Evolutionary conservation across 2,888 invertebrate species (phyloP).

Genomic region (Macrophya alboannulata): DNA sequence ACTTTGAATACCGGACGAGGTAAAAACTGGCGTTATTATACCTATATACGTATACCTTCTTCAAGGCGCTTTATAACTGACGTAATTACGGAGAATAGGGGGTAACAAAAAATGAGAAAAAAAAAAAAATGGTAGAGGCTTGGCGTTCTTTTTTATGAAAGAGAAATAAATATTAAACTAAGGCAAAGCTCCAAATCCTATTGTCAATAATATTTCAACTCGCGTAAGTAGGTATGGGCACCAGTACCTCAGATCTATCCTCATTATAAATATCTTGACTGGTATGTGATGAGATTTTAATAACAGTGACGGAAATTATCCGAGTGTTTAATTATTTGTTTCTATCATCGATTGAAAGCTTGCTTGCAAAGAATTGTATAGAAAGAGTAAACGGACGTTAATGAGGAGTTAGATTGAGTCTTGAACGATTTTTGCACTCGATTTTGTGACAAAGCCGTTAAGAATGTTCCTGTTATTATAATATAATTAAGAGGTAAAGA

Average conservation of each 20-base stretch:
- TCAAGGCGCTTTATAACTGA: conserved; percentile 13
- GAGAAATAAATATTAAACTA: not conserved
- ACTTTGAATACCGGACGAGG: conserved; percentile 29
- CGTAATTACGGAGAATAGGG: conserved; percentile 30
- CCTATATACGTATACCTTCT: conserved; percentile 15
- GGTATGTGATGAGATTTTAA: not conserved
- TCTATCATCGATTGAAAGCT: not conserved
- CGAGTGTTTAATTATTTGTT: not conserved
- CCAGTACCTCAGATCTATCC: no score
- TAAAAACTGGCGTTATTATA: not conserved
- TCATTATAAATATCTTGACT: no score
- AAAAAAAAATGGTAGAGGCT: not conserved
- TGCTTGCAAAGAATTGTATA: not conserved
- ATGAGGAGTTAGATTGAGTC: not conserved
- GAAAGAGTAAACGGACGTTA: not conserved
- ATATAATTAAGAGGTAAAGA: not conserved
- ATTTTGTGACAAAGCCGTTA: not conserved
- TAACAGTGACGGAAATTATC: not conserved
- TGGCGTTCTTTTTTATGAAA: not conserved
- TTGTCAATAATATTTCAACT: not conserved
- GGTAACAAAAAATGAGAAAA: not conserved
- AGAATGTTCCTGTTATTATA: not conserved
- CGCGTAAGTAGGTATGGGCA: no score
- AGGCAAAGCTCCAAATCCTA: not conserved
- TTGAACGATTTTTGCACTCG: not conserved